A percentile compares a stretch with the other conserved stretches of the same genome.
These are phyloP conservation scores for Lacerta agilis DNA, from an alignment of 2,797 vertebrate genomes.

Conservation along the genomic window DNA sequence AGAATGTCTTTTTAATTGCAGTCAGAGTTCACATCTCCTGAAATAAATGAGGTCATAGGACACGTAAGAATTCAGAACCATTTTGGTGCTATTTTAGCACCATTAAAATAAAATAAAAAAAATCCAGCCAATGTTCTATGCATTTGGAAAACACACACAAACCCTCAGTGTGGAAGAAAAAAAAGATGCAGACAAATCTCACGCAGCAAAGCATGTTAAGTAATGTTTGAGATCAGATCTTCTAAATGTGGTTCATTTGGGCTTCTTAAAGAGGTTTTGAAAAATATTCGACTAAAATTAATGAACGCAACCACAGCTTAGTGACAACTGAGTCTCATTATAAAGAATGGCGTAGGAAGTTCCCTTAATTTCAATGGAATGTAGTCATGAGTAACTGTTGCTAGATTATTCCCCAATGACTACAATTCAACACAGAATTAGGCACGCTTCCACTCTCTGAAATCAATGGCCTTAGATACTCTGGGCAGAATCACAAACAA, in stretches of 20 bases:
- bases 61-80: neutral
- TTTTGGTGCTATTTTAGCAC: neutral
- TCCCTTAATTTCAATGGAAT: neutral
- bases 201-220: neutral
- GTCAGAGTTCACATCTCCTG: neutral
- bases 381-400: neutral
- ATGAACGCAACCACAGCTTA: neutral
- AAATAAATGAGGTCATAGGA: neutral
- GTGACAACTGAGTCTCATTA: neutral
- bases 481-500: neutral
- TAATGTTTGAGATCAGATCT: neutral
- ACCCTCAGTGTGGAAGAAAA: neutral
- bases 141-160: neutral
- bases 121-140: slow-evolving; percentile 17
- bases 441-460: neutral
- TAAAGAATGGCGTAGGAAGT: neutral
- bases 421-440: neutral
- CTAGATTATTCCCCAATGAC: neutral
- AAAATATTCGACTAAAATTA: neutral
- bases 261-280: neutral
- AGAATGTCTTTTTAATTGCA: neutral
- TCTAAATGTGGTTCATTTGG: neutral
- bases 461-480: neutral
- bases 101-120: neutral
- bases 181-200: neutral